Evolutionary conservation across 2,797 vertebrate genomes (phyloP), one percentile per base, ranked within the genome.

Genomic region (Tapirus indicus): DNA sequence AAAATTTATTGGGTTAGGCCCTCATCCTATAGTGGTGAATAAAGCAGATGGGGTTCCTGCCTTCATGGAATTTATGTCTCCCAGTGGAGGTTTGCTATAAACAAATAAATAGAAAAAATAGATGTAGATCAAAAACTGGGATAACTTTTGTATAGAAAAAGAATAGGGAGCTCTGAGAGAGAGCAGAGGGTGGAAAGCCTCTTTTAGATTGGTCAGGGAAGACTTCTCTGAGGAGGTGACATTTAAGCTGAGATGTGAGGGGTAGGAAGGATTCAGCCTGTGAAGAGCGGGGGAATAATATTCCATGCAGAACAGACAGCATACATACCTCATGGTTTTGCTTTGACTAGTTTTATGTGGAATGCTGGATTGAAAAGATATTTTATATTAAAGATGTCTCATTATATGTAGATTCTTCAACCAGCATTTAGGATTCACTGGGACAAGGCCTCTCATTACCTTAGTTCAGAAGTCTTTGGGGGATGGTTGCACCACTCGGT

Each of bases 361-460:
- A 58, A 14, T 47, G 44, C 49, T 66, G 29, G 58, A 44, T 11
- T 74, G 23, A 91, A 86, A 66, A 13, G 20, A 78, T 52, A 72
- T 29, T 89, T 94, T 72, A 38, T 44, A 47, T 47, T 74, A 68
- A 60, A 58, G 35, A 71, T 21, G 32, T 79, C 32, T 54, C 54
- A 27, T 75, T 60, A 27, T 16, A 27, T 56, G 41, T 62, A 18
- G 18, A 35, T 84, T 95, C 21, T 71, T 84, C 41, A 71, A 6
- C 6, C 77, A 93, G 41, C 56, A 95, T 75, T 84, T 71, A 60
- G 54, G 69, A 72, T 49, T 89, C 68, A 60, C 20, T 80, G 52
- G 68, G 35, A 74, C 5, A 3, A 84, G 20, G 25, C 35, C 27
- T 77, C 32, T 71, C 13, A 4, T 90, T 52, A 58, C 44, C 38